Percentiles rank a stretch among this genome's conserved stretches.
Evolutionary conservation across 2,113 vertebrate genomes (phyloP).

Genomic region (Prietella phreatophila): DNA sequence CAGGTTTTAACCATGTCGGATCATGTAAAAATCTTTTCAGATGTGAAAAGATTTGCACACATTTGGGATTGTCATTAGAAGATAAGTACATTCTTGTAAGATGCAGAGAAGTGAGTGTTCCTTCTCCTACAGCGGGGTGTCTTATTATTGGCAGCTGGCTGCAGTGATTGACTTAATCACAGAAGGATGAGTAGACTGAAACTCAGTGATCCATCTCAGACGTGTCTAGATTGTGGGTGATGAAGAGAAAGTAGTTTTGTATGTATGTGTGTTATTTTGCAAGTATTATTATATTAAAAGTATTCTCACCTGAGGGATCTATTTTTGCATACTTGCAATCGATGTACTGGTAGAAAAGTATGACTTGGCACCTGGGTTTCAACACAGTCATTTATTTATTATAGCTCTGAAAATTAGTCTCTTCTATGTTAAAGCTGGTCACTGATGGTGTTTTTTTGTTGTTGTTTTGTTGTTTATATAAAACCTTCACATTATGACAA

Average conservation of each 20-base stretch:
- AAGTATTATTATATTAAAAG: too few species aligned
- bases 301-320: background rate
- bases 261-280: background rate
- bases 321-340: background rate
- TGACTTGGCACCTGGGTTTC: background rate
- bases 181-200: conserved; percentile 34
- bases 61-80: background rate
- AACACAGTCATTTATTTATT: background rate
- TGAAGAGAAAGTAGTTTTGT: background rate
- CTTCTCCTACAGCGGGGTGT: background rate
- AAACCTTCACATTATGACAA: too few species aligned
- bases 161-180: conserved; percentile 37
- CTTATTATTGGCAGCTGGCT: conserved; percentile 46
- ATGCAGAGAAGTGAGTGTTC: too few species aligned
- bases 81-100: background rate
- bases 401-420: background rate
- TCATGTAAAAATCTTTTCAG: background rate
- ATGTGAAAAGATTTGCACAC: background rate
- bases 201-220: conserved; percentile 24
- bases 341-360: background rate
- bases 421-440: background rate
- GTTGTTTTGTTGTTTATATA: too few species aligned
- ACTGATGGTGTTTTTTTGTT: too few species aligned
- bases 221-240: background rate
- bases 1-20: background rate